Conservation (phyloP, 2,888 invertebrate species). For the Agonopterix arenella region DNA sequence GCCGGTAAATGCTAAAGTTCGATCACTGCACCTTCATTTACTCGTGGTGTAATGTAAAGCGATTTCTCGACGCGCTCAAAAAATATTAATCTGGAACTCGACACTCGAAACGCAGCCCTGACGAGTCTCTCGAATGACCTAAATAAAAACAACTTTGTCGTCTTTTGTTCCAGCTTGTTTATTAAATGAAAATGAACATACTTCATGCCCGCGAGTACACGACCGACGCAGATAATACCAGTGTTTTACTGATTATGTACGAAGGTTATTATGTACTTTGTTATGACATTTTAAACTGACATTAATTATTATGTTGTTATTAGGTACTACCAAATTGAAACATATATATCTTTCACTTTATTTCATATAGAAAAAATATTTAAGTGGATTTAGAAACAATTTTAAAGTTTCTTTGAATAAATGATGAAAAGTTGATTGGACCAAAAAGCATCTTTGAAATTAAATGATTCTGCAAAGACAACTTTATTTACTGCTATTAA, state of each 20-base stretch:
- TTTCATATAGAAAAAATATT: no score
- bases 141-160: slow-evolving; percentile 49
- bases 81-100: slow-evolving; percentile 54
- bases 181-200: slow-evolving; percentile 31
- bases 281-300: neutral
- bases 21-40: slow-evolving; percentile 20
- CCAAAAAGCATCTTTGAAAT: no score
- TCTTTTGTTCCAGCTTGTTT: slow-evolving; percentile 51
- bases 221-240: neutral
- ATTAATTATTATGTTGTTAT: no score
- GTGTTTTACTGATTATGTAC: neutral
- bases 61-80: slow-evolving; percentile 22
- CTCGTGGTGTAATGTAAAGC: slow-evolving; percentile 14
- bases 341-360: no score
- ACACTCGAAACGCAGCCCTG: slow-evolving; percentile 36
- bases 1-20: slow-evolving; percentile 4
- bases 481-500: no score
- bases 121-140: slow-evolving; percentile 41
- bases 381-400: no score
- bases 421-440: no score
- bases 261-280: neutral
- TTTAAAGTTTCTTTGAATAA: no score
- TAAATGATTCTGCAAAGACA: no score
- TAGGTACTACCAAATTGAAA: no score
- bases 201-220: neutral